A percentile compares a stretch with the other conserved stretches of the same genome.
phyloP scores from a whole-genome alignment of 2,888 invertebrate species.

The Dynastes grantii region DNA sequence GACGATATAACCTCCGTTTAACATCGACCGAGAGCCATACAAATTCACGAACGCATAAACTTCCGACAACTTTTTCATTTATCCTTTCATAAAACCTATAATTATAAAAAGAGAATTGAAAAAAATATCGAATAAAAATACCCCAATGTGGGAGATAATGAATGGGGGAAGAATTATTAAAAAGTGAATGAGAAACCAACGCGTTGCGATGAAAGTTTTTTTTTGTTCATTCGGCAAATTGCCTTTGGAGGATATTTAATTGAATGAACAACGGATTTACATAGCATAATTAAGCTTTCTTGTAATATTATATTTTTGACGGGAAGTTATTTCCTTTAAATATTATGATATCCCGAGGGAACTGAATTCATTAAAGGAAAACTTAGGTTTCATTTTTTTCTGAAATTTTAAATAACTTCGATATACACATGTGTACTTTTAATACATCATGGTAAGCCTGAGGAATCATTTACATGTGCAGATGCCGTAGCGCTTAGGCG shows the following conservation, averaged over 20 bases:
- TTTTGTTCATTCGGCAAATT: slow-evolving; percentile 18
- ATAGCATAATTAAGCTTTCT: slow-evolving; percentile 2
- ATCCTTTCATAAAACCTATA: slow-evolving; percentile 52
- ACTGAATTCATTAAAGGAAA: no score
- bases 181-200: slow-evolving; percentile 11
- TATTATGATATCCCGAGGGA: neutral
- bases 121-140: slow-evolving; percentile 46
- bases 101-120: slow-evolving; percentile 43
- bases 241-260: slow-evolving; percentile 1
- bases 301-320: neutral
- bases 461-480: no score
- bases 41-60: slow-evolving; percentile 48
- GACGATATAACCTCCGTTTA: slow-evolving; percentile 50
- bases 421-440: no score
- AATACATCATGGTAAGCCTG: no score
- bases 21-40: slow-evolving; percentile 26
- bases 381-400: no score
- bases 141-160: slow-evolving; percentile 25
- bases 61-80: slow-evolving; percentile 50
- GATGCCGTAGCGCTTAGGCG: no score
- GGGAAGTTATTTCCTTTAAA: neutral
- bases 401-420: no score
- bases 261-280: neutral
- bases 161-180: slow-evolving; percentile 23
- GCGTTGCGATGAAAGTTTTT: slow-evolving; percentile 5